These are phyloP conservation scores for Apogon talboti DNA, from an alignment of 2,797 vertebrate species.

Conservation along the genomic window DNA sequence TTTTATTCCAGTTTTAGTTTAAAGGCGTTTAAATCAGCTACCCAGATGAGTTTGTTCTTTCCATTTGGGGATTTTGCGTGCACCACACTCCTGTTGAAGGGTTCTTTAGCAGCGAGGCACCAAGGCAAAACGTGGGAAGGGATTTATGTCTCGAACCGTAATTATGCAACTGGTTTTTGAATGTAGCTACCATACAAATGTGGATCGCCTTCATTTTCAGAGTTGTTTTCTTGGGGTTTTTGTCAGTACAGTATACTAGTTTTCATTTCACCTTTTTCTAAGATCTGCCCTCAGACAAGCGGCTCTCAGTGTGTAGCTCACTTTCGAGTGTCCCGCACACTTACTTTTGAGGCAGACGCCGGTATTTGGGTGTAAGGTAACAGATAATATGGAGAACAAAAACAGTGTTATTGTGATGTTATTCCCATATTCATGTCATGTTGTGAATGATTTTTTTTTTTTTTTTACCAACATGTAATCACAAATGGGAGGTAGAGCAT, in stretches of 20 bases:
- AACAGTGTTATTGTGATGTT: conserved; percentile 85
- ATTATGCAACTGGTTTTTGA: conserved; percentile 89
- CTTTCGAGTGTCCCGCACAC: conserved; percentile 56
- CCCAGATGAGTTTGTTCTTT: conserved; percentile 74
- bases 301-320: conserved; percentile 66
- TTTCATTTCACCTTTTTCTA: conserved; percentile 72
- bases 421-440: conserved; percentile 78
- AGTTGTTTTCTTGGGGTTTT: conserved; percentile 65
- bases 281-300: conserved; percentile 72
- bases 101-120: conserved; percentile 66
- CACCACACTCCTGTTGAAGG: conserved; percentile 68
- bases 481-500: conserved; percentile 76
- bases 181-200: conserved; percentile 86
- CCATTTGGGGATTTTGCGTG: conserved; percentile 70
- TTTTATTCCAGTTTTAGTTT: conserved; percentile 75
- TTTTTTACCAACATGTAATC: conserved; percentile 78
- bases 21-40: conserved; percentile 67
- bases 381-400: conserved; percentile 79
- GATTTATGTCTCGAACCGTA: conserved; percentile 78
- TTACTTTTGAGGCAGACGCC: conserved; percentile 64
- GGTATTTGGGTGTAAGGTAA: conserved; percentile 74
- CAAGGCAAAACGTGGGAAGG: conserved; percentile 69
- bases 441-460: conserved; percentile 70
- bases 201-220: conserved; percentile 81
- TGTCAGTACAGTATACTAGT: conserved; percentile 67